Conservation (phyloP, 2,113 vertebrate species). For the Antennarius striatus region DNA sequence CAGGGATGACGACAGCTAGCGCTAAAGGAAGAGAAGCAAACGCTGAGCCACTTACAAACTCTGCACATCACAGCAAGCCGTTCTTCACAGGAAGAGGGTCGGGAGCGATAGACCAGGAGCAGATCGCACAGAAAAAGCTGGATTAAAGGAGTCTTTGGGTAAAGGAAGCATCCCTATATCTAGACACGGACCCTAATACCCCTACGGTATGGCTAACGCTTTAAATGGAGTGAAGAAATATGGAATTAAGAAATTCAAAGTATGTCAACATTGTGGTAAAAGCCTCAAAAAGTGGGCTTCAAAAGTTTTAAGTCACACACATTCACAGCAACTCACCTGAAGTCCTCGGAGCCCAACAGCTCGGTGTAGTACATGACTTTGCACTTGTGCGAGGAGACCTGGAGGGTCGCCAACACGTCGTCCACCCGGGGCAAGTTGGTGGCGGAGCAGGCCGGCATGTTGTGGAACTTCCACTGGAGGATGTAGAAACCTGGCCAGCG, state of each 20-base stretch:
- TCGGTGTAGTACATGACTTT: conserved; percentile 99
- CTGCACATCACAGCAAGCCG: conserved; percentile 82
- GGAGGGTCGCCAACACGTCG: conserved; percentile 93
- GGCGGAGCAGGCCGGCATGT: conserved; percentile 89
- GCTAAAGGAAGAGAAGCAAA: conserved; percentile 59
- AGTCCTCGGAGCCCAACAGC: conserved; percentile 95
- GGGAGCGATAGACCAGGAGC: conserved; percentile 49
- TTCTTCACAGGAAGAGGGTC: conserved; percentile 76
- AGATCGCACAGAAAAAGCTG: conserved; percentile 61
- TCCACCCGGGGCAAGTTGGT: conserved; percentile 94
- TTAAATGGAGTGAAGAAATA: neutral
- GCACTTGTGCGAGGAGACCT: conserved; percentile 96
- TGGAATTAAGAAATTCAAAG: too few relatives aligned
- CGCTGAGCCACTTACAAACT: conserved; percentile 82
- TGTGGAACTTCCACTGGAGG: conserved; percentile 96
- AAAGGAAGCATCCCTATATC: conserved; percentile 40
- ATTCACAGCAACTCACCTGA: conserved; percentile 82
- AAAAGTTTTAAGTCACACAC: too few relatives aligned
- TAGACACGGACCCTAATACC: conserved; percentile 12
- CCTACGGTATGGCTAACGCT: neutral
- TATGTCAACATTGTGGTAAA: neutral
- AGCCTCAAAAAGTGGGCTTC: neutral
- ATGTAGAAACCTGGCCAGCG: conserved; percentile 98
- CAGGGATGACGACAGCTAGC: conserved; percentile 46
- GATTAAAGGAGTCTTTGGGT: conserved; percentile 44